Percentiles rank a stretch among this genome's conserved stretches.
phyloP scores from a whole-genome alignment of 2,888 invertebrate species.

The Sclerodermus sp. region DNA sequence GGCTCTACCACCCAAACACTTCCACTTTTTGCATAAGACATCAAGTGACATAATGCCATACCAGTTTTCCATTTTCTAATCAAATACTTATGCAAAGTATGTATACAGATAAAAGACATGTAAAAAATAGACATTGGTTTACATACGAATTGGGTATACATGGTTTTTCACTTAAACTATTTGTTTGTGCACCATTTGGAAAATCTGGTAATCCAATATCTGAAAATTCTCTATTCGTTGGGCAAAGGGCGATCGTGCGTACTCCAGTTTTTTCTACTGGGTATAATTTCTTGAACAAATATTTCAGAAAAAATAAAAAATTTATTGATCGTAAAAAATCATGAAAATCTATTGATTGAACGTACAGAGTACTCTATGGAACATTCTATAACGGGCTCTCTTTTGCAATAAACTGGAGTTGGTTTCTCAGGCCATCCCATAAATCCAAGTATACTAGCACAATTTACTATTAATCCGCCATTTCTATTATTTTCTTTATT shows the following conservation, averaged over 20 bases:
- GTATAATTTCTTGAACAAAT: slow-evolving; percentile 22
- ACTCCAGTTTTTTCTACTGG: slow-evolving; percentile 36
- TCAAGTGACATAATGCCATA: slow-evolving; percentile 31
- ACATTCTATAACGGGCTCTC: slow-evolving; percentile 33
- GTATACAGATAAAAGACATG: too few species aligned
- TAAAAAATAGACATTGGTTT: too few species aligned
- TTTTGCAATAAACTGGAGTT: slow-evolving; percentile 34
- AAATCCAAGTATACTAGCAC: slow-evolving; percentile 64
- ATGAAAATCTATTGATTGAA: not conserved
- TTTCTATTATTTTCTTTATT: slow-evolving; percentile 51
- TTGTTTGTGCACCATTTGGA: slow-evolving; percentile 18
- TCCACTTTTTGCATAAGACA: slow-evolving; percentile 32
- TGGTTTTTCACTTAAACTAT: slow-evolving; percentile 3
- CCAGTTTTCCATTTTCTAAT: slow-evolving; percentile 27
- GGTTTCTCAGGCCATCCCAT: slow-evolving; percentile 40
- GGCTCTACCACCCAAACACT: slow-evolving; percentile 39
- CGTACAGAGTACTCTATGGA: slow-evolving; percentile 30
- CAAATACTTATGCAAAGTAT: not conserved
- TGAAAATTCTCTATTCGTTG: slow-evolving; percentile 28
- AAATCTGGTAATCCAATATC: slow-evolving; percentile 33
- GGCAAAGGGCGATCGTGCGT: slow-evolving; percentile 42
- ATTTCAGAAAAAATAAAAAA: too few species aligned
- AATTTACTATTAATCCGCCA: slow-evolving; percentile 67
- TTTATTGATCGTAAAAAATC: too few species aligned
- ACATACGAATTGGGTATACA: slow-evolving; percentile 17